These are phyloP conservation scores for Eriocheir sinensis DNA, from an alignment of 1,140 invertebrate genomes.

Conservation along the genomic window DNA sequence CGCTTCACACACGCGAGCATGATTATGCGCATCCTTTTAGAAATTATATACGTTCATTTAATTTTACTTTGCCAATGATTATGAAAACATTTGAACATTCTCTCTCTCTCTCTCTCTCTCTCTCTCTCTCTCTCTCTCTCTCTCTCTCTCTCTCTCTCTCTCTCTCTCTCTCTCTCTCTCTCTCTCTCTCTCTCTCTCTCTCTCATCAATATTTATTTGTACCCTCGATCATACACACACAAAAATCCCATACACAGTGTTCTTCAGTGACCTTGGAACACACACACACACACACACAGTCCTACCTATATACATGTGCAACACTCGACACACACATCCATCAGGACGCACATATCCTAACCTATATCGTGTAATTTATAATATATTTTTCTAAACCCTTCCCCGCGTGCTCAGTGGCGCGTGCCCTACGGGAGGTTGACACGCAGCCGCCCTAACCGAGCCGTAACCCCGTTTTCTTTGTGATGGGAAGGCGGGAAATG, in stretches of 20 bases:
- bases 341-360: not conserved
- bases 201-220: too few species aligned
- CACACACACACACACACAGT: slow-evolving; percentile 49
- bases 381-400: not conserved
- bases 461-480: not conserved
- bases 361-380: not conserved
- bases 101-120: too few species aligned
- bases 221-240: not conserved
- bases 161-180: too few species aligned
- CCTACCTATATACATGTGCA: not conserved
- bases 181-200: too few species aligned
- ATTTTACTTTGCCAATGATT: too few species aligned
- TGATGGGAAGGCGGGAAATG: not conserved
- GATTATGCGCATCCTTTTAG: too few species aligned
- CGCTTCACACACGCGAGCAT: too few species aligned
- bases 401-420: not conserved
- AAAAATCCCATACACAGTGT: not conserved
- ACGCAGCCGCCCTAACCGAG: not conserved
- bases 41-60: not conserved
- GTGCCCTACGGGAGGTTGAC: not conserved
- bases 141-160: too few species aligned
- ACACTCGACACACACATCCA: not conserved
- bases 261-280: not conserved
- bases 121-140: too few species aligned
- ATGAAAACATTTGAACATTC: too few species aligned